Conservation (phyloP, 35 echinoderm and acorn worm species). For the Holothuria glaberrima region DNA sequence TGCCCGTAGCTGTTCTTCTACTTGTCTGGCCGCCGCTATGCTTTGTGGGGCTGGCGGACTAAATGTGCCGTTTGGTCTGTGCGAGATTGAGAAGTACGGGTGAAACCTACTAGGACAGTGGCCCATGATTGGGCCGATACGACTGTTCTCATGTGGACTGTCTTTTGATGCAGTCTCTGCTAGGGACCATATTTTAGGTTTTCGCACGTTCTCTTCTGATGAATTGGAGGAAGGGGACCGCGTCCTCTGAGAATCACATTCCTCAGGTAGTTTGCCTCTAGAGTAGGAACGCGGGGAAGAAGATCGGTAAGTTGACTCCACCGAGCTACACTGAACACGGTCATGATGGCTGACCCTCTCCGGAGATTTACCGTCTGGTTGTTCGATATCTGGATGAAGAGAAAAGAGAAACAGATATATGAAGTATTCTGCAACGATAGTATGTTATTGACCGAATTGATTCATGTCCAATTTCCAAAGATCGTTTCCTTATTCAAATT, state of each 20-base stretch:
- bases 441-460: no score
- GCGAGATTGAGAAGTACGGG: constrained; percentile 57
- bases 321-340: constrained; percentile 42
- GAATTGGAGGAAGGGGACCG: constrained; percentile 38
- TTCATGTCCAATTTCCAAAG: no score
- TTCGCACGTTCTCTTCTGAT: constrained; percentile 51
- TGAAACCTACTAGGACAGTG: constrained; percentile 51
- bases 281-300: constrained; percentile 16
- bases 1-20: constrained; percentile 37
- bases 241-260: constrained; percentile 47
- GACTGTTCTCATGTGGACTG: constrained; percentile 46
- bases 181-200: constrained; percentile 99
- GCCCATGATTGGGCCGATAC: constrained; percentile 12
- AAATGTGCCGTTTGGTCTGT: constrained; percentile 59
- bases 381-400: not conserved
- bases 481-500: no score
- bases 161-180: constrained; percentile 89
- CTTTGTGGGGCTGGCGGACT: constrained; percentile 51
- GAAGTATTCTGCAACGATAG: no score
- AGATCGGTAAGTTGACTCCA: constrained; percentile 32
- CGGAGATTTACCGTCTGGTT: not conserved
- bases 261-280: constrained; percentile 26
- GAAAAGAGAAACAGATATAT: not conserved
- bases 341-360: constrained; percentile 37
- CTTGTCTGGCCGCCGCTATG: constrained; percentile 38